Conservation (phyloP, 2,888 invertebrate genomes). For the Melangyna quadrimaculata region DNA sequence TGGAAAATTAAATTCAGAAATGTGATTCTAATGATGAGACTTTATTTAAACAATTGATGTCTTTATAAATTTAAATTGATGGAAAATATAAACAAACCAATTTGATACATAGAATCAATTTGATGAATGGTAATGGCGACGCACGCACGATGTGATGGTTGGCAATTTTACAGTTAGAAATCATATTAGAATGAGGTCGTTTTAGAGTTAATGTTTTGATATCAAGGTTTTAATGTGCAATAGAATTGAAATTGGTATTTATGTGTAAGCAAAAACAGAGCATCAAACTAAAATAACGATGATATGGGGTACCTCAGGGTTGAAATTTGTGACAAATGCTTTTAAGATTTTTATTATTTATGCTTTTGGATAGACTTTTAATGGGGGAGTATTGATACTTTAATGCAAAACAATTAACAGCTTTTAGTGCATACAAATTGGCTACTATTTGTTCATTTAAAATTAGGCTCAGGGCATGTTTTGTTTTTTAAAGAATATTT, state of each 20-base stretch:
- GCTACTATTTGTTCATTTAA: too few species aligned
- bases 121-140: background rate
- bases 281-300: background rate
- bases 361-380: background rate
- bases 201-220: background rate
- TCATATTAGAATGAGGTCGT: background rate
- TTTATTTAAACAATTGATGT: constrained; percentile 30
- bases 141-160: background rate
- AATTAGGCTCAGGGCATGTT: too few species aligned
- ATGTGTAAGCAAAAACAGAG: background rate
- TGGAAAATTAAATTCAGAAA: background rate
- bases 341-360: background rate
- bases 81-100: constrained; percentile 24
- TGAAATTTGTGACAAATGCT: background rate
- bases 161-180: background rate
- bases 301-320: background rate
- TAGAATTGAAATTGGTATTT: background rate
- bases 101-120: background rate
- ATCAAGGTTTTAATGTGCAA: background rate
- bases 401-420: too few species aligned
- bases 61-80: constrained; percentile 44
- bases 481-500: too few species aligned
- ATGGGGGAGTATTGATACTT: too few species aligned
- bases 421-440: too few species aligned
- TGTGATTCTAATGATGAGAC: constrained; percentile 7